phyloP scores from a whole-genome alignment of 2,888 invertebrate genomes.

The Heliothis peltigera region DNA sequence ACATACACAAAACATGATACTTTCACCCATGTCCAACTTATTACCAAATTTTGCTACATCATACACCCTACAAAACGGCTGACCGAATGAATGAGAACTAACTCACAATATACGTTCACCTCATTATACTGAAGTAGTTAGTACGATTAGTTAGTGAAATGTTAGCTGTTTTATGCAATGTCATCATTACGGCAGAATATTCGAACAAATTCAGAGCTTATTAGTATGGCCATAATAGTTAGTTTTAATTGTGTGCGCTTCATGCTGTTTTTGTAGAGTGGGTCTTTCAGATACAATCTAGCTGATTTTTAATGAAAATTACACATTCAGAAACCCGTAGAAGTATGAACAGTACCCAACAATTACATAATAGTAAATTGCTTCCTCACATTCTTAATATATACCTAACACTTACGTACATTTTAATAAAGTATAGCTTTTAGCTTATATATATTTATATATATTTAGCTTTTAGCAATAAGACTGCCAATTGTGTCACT shows the following conservation, averaged over 20 bases:
- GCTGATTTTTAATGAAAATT: too few relatives aligned
- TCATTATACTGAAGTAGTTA: slow-evolving; percentile 37
- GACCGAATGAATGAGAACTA: slow-evolving; percentile 36
- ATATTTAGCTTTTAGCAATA: too few relatives aligned
- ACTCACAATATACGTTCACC: slow-evolving; percentile 40
- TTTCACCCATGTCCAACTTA: slow-evolving; percentile 25
- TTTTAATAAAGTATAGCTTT: too few relatives aligned
- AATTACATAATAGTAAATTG: too few relatives aligned
- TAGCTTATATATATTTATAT: too few relatives aligned
- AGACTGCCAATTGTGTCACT: too few relatives aligned
- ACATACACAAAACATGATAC: slow-evolving; percentile 15
- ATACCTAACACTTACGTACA: too few relatives aligned
- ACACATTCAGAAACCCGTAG: too few relatives aligned
- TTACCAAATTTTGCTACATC: slow-evolving; percentile 28
- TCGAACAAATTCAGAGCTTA: slow-evolving; percentile 1
- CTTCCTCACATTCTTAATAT: too few relatives aligned
- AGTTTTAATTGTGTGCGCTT: background rate
- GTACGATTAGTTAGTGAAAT: slow-evolving; percentile 39
- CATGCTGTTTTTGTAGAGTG: background rate
- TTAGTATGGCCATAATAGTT: background rate
- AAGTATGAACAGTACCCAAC: too few relatives aligned
- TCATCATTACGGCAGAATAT: slow-evolving; percentile 12
- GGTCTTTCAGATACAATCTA: too few relatives aligned
- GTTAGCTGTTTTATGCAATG: slow-evolving; percentile 35
- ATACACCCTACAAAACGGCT: slow-evolving; percentile 20